Evolutionary conservation across 2,113 vertebrate species (phyloP), one percentile per base, ranked within the genome.

Genomic region (Tyrannus savana): DNA sequence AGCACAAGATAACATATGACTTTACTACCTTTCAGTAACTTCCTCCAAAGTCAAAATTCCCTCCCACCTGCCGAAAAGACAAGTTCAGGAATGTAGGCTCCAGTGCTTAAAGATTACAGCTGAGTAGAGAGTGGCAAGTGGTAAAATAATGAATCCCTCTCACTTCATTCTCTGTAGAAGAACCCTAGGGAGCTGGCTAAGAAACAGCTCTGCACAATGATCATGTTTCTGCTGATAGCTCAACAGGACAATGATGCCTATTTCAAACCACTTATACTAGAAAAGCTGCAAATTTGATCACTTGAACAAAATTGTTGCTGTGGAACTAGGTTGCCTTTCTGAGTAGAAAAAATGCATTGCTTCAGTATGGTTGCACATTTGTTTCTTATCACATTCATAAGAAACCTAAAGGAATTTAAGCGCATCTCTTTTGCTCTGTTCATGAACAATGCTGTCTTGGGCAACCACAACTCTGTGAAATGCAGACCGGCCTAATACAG

Each of bases 21-120:
- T 62, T 58, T 58, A n/a, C 21, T 76, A 94, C 75, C 93, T 73
- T 69, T 59, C n/a, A 87, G 72, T 41, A 89, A 69, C 74, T 49
- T 83, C 63, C 79, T 82, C 66, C 92, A 89, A 86, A 88, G 89
- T 96, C 50, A 94, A 67, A 94, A 68, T 83, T 87, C 42, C 16
- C 68, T 58, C 83, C 78, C 28, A 71, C 63, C n/a, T 90, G 93
- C 52, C 80, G 67, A 44, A 91, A 63, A 86, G 44, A 69, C 44
- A 95, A 58, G 53, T 72, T 93, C 47, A 80, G 33, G 23, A 69
- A 67, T 2, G 6, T 28, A 66, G 27, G 35, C 21, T 81, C 47
- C 91, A 64, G 14, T 58, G 49, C 73, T 94, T 84, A 37, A 90
- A 60, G 24, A 78, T 93, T 81, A 81, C 17, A 88, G 50, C 47